Conservation (phyloP, 2,888 invertebrate species). For the Mythimna pallens region DNA sequence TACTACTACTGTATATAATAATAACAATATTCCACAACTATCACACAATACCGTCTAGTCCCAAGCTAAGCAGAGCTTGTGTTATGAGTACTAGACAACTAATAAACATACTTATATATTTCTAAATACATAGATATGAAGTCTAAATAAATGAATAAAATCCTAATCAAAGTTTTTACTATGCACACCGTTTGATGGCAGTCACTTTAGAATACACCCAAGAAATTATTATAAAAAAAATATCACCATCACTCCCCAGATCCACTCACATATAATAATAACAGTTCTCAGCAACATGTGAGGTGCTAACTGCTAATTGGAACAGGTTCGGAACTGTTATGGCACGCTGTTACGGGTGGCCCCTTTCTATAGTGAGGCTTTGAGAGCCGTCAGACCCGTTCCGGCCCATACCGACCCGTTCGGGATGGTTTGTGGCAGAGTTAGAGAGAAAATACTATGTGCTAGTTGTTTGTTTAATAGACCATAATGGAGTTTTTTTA, state of each 20-base stretch:
- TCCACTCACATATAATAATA: constrained; percentile 42
- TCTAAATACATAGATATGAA: too few relatives aligned
- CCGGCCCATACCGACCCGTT: constrained; percentile 16
- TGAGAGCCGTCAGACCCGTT: constrained; percentile 28
- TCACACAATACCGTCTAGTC: too few relatives aligned
- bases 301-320: constrained; percentile 69
- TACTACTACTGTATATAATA: too few relatives aligned
- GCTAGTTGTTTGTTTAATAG: not conserved
- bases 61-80: too few relatives aligned
- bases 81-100: too few relatives aligned
- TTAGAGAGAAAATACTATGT: not conserved
- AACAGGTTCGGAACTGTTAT: constrained; percentile 59
- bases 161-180: too few relatives aligned
- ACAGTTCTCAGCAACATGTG: constrained; percentile 47
- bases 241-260: constrained; percentile 12
- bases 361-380: constrained; percentile 27
- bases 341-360: constrained; percentile 39
- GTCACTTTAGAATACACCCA: constrained; percentile 4
- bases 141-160: too few relatives aligned
- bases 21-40: too few relatives aligned
- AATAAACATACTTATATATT: too few relatives aligned
- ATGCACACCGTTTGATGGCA: not conserved
- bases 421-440: constrained; percentile 26
- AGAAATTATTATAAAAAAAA: not conserved
- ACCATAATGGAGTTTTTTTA: not conserved